Evolutionary conservation across 2,113 vertebrate genomes (phyloP).

Genomic region (Monopterus albus): DNA sequence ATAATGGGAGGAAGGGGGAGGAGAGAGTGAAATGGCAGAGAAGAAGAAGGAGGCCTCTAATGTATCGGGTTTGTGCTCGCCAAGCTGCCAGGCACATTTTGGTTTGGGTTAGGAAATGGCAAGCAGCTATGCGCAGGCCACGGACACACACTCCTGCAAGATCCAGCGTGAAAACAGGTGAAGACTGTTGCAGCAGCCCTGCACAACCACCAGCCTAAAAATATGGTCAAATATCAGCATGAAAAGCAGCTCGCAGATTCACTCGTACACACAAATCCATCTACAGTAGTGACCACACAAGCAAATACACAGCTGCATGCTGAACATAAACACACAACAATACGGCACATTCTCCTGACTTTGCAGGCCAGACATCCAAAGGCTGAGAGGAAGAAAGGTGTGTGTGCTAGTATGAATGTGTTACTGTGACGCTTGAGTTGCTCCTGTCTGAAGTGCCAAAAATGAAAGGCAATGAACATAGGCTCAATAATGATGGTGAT

Average conservation of each 20-base stretch:
- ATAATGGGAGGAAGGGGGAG: slow-evolving; percentile 22
- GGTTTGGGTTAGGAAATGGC: slow-evolving; percentile 61
- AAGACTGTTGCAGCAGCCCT: slow-evolving; percentile 24
- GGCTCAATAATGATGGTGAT: not conserved
- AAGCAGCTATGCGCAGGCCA: slow-evolving; percentile 26
- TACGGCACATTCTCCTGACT: slow-evolving; percentile 59
- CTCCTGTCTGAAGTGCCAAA: not conserved
- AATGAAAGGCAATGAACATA: slow-evolving; percentile 33
- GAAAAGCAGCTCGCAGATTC: slow-evolving; percentile 30
- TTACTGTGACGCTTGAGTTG: not conserved
- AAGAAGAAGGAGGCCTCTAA: slow-evolving; percentile 47
- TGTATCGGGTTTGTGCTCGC: slow-evolving; percentile 38
- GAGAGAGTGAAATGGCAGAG: not conserved
- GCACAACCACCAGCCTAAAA: slow-evolving; percentile 30
- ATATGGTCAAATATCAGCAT: slow-evolving; percentile 42
- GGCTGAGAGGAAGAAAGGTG: slow-evolving; percentile 31
- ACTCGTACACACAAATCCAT: not conserved
- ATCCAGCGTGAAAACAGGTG: slow-evolving; percentile 10
- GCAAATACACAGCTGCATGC: slow-evolving; percentile 39
- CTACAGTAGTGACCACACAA: slow-evolving; percentile 3
- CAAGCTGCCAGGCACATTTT: slow-evolving; percentile 56
- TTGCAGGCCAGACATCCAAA: slow-evolving; percentile 43
- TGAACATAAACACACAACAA: slow-evolving; percentile 5
- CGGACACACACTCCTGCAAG: slow-evolving; percentile 1
- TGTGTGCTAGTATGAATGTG: slow-evolving; percentile 16